A percentile compares a stretch with the other conserved stretches of the same genome.
These are phyloP conservation scores for Onychostruthus taczanowskii DNA, from an alignment of 2,113 vertebrate genomes.

Conservation along the genomic window DNA sequence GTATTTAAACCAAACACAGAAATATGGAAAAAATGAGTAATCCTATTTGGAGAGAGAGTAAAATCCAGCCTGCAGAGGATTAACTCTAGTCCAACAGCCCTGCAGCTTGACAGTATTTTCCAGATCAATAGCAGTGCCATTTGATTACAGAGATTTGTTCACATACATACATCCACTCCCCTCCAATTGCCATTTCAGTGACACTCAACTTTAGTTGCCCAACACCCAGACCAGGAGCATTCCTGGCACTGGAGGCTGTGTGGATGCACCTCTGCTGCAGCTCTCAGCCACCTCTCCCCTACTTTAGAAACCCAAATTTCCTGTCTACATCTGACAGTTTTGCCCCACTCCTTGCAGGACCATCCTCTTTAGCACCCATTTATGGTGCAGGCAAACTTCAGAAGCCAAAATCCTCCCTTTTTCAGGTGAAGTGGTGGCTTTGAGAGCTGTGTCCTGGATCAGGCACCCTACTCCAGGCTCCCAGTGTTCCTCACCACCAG, in stretches of 20 bases:
- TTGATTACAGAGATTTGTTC: not conserved
- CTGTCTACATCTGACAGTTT: not conserved
- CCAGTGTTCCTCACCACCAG: not conserved
- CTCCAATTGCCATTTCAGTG: not conserved
- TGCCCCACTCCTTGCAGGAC: no score
- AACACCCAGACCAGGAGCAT: not conserved
- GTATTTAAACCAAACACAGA: slow-evolving; percentile 52
- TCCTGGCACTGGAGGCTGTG: not conserved
- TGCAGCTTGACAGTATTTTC: slow-evolving; percentile 18
- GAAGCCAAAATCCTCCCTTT: not conserved
- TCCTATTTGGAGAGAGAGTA: slow-evolving; percentile 26
- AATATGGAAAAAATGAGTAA: slow-evolving; percentile 60
- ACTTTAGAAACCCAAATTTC: not conserved
- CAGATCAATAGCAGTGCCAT: not conserved
- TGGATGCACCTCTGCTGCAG: not conserved
- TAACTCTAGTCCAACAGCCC: slow-evolving; percentile 11
- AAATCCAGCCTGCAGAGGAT: slow-evolving; percentile 52
- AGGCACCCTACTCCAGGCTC: not conserved
- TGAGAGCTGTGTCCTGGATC: not conserved
- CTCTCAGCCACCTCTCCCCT: not conserved
- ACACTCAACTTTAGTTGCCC: not conserved
- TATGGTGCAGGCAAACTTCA: not conserved
- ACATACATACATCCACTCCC: not conserved
- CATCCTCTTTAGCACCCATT: not conserved
- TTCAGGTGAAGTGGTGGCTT: not conserved